Base-by-base conservation (phyloP, 2,113 vertebrate species). In the Syngnathus scovelli region DNA sequence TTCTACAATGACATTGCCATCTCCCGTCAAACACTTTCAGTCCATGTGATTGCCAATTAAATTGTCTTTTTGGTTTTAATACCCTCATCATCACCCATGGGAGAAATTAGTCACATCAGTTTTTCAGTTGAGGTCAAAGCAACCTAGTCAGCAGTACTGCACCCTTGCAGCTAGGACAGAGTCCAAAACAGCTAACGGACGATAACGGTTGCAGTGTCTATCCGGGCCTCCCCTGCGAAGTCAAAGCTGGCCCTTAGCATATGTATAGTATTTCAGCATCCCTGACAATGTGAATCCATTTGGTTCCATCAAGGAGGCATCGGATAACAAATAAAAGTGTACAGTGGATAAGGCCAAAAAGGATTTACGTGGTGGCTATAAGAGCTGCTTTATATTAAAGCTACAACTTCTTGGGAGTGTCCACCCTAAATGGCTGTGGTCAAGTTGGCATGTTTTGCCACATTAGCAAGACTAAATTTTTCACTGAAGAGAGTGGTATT, bases 41-140 rank as follows among this genome's bases (percentile, higher is more conserved):
- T 73, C 60, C 74, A 61, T 62, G 49, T 37, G 23, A 75, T 71
- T 75, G 52, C 62, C 70, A 78, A 76, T 75, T 76, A 67, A 27
- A 27, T 27, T 27, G 49, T 72, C 51, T 38, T 67, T 66, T 68
- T 27, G 68, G 74, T 80, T 73, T 66, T 9, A 70, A 78, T 77
- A 64, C 70, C 66, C 48, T 72, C 61, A 71, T 71, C 69, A 48
- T 72, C 69, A 51, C 71, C 71, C 65, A 44, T 52, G 60, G 59
- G 56, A 72, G 9, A 73, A 76, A 78, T 69, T 59, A 71, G 39
- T 79, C 66, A 61, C 67, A 36, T 11, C 13, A 27, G 55, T 27
- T 58, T 36, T 58, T 27, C 1, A 15, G 73, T 72, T 36, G 6
- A 76, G 67, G 67, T 66, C 69, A 70, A 59, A 76, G 56, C 68